phyloP scores from a whole-genome alignment of 2,113 vertebrate genomes.

The Hydropotes inermis region DNA sequence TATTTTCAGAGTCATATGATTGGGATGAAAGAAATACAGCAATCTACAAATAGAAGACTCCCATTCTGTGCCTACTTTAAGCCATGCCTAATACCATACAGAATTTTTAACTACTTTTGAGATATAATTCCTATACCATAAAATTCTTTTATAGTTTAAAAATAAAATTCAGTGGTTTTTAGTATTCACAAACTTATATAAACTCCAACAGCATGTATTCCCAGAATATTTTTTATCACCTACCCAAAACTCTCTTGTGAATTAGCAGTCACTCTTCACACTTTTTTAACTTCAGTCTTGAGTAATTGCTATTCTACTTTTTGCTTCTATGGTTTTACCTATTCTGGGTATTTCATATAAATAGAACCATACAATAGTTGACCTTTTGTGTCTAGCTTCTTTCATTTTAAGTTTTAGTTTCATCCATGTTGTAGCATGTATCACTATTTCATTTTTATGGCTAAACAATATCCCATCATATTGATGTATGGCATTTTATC shows the following conservation, averaged over 20 bases:
- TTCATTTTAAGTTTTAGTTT: background rate
- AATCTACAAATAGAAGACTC: background rate
- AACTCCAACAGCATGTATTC: background rate
- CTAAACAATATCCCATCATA: background rate
- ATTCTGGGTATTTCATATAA: background rate
- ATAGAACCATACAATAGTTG: background rate
- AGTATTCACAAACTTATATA: background rate
- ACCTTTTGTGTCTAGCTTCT: background rate
- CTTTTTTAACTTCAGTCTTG: background rate
- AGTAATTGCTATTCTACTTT: background rate
- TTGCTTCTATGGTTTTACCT: background rate
- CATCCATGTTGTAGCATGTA: background rate
- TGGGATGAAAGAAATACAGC: background rate
- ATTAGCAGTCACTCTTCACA: background rate
- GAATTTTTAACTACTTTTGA: background rate
- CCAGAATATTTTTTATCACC: background rate
- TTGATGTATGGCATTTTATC: background rate
- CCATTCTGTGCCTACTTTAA: background rate
- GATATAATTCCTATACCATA: background rate
- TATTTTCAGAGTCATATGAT: background rate
- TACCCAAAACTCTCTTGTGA: background rate
- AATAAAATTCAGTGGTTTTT: background rate
- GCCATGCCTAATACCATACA: background rate
- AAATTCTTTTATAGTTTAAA: background rate
- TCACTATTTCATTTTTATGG: background rate